Percentiles rank a stretch among this genome's conserved stretches.
Conservation (phyloP, 2,113 vertebrate species). For the Sylvietta virens region DNA sequence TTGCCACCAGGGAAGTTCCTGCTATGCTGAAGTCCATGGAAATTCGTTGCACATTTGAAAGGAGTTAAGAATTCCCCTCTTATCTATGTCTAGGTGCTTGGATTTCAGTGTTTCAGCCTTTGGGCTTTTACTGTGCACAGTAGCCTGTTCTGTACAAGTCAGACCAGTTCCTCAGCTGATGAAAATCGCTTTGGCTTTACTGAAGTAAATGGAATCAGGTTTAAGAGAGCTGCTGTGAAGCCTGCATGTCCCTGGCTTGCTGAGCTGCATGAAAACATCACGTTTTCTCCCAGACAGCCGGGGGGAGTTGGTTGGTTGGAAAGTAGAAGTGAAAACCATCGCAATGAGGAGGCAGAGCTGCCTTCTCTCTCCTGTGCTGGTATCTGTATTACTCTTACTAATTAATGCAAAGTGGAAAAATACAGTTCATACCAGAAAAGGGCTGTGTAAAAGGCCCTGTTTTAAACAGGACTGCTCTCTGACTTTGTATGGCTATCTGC, state of each 20-base stretch:
- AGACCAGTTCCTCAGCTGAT: constrained; percentile 16
- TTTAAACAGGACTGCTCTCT: background rate
- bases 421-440: background rate
- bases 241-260: background rate
- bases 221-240: background rate
- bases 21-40: background rate
- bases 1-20: background rate
- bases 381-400: background rate
- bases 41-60: background rate
- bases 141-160: background rate
- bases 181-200: background rate
- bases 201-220: background rate
- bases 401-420: background rate
- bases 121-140: background rate
- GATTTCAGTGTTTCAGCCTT: background rate
- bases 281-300: background rate
- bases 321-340: background rate
- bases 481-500: background rate
- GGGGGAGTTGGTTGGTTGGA: background rate
- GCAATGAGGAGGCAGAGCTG: background rate
- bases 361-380: background rate
- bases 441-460: background rate
- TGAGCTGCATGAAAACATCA: background rate
- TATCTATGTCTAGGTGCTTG: background rate
- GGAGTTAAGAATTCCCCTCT: background rate